Conservation (phyloP, 2,888 invertebrate species). For the Temnothorax rugatulus region DNA sequence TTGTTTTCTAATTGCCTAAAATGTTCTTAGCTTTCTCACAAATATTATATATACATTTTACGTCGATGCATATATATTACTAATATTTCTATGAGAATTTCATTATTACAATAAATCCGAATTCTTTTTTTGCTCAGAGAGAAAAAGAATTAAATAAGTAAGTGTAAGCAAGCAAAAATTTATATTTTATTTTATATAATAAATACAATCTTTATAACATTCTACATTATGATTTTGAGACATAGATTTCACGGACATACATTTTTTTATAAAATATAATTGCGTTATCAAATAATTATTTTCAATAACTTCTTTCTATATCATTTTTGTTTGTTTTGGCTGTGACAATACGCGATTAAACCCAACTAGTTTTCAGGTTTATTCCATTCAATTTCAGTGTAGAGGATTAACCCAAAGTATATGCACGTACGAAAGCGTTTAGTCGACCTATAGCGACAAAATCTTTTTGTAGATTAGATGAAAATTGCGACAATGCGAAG, state of each 20-base stretch:
- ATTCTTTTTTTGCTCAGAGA: neutral
- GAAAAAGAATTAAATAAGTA: neutral
- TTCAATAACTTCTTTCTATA: neutral
- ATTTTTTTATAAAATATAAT: neutral
- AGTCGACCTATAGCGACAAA: neutral
- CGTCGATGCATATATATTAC: neutral
- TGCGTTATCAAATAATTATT: neutral
- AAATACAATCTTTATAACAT: neutral
- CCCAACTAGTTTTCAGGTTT: neutral
- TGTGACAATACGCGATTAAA: neutral
- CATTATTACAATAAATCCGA: neutral
- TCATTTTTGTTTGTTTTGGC: neutral
- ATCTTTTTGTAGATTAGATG: neutral
- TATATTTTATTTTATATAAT: neutral
- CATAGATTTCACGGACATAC: neutral
- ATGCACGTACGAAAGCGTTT: neutral
- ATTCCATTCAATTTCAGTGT: neutral
- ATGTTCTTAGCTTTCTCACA: too few species aligned
- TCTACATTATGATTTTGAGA: neutral
- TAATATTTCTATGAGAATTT: neutral
- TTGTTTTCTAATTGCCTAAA: constrained; percentile 32
- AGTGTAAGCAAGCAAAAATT: neutral
- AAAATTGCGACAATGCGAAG: neutral
- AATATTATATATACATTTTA: neutral
- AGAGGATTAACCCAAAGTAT: neutral